Evolutionary conservation across 2,888 invertebrate genomes (phyloP).

Genomic region (Caenorhabditis drosophilae): DNA sequence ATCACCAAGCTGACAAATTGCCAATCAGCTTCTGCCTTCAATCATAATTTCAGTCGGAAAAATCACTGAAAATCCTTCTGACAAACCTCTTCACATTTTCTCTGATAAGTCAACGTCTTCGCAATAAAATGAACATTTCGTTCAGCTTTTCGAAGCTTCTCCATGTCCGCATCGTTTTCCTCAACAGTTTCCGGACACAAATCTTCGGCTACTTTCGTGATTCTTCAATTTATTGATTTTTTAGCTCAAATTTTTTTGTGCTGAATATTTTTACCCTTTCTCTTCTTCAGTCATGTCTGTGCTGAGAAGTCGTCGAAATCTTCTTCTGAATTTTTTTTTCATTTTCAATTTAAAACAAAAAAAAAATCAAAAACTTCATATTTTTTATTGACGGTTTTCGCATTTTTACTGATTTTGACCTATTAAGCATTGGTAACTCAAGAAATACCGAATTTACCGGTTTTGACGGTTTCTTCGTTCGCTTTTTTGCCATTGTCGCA

Average conservation of each 20-base stretch:
- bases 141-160: constrained; percentile 52
- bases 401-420: constrained; percentile 46
- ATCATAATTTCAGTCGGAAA: background rate
- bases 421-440: constrained; percentile 41
- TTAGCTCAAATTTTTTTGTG: background rate
- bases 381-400: constrained; percentile 30
- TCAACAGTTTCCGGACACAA: constrained; percentile 19
- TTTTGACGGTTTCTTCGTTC: too few species aligned
- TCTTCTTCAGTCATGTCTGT: constrained; percentile 25
- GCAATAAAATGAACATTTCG: constrained; percentile 66
- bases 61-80: background rate
- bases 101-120: constrained; percentile 43
- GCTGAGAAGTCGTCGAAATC: constrained; percentile 31
- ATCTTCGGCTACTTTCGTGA: constrained; percentile 23
- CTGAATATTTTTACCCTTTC: background rate
- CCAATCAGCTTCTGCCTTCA: constrained; percentile 65
- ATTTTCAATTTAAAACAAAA: background rate
- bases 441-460: constrained; percentile 40
- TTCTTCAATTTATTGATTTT: background rate
- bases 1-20: constrained; percentile 63
- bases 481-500: constrained; percentile 33
- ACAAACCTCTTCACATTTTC: constrained; percentile 56
- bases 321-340: constrained; percentile 16
- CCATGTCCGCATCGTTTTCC: constrained; percentile 34
- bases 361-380: constrained; percentile 16